Conservation (phyloP, 2,888 invertebrate species). For the Stictocephala bisonia region DNA sequence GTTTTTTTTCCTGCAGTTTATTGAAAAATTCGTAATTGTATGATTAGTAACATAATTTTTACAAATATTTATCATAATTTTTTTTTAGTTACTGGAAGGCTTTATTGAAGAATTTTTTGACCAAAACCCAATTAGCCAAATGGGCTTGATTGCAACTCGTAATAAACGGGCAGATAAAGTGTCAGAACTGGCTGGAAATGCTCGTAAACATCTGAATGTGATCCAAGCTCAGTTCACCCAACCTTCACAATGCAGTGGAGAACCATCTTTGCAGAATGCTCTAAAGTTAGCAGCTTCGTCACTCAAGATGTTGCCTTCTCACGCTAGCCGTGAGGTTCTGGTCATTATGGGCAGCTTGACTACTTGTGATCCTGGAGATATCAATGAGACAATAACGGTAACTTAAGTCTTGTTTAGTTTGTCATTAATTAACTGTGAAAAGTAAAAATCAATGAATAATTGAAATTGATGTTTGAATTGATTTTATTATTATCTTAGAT, state of each 20-base stretch:
- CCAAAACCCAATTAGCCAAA: constrained; percentile 98
- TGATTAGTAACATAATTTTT: too few relatives aligned
- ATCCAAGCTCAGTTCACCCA: constrained; percentile 54
- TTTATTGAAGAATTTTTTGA: constrained; percentile 98
- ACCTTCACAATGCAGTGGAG: constrained; percentile 75
- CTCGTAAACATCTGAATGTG: constrained; percentile 81
- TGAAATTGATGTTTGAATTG: too few relatives aligned
- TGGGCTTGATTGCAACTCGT: constrained; percentile 90
- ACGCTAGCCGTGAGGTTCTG: constrained; percentile 94
- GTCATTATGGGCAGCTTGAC: constrained; percentile 94
- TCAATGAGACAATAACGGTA: constrained; percentile 84
- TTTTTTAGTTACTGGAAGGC: constrained; percentile 82
- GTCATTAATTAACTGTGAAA: too few relatives aligned
- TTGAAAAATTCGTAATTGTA: too few relatives aligned
- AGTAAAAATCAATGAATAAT: too few relatives aligned
- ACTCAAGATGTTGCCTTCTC: constrained; percentile 88
- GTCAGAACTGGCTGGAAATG: constrained; percentile 89
- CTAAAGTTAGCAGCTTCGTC: constrained; percentile 88
- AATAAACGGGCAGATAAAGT: constrained; percentile 95
- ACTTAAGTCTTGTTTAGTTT: too few relatives aligned
- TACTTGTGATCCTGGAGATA: constrained; percentile 96
- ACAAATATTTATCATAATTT: too few relatives aligned
- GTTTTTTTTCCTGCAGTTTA: constrained; percentile 26
- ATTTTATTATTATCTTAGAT: too few relatives aligned
- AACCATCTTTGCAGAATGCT: constrained; percentile 97